Base-by-base conservation (phyloP, 2,113 vertebrate genomes). In the Spea multiplicata region DNA sequence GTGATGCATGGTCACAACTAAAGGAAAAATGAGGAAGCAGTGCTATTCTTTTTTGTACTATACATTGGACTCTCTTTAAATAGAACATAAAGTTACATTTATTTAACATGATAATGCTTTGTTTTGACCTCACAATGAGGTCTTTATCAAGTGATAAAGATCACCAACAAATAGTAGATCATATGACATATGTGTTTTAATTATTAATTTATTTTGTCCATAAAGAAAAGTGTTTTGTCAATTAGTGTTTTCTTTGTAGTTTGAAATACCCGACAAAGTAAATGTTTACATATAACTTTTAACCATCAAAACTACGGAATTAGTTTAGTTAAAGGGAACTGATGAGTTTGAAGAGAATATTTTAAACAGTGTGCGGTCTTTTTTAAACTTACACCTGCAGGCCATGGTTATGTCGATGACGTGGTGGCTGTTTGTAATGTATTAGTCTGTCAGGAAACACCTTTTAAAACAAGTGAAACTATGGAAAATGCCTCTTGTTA, bases 341-440 rank as follows among this genome's bases (percentile, higher is more conserved):
- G 7, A 53, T 53, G 50, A 17, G 30, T 71, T 53, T 52, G 46
- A 55, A 53, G 17, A 49, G 17, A 16, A 71, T 30, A 55, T 50
- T 4, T 16, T 17, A 70, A 71, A 52, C 16, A 55, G 30, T 71
- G 49, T 13, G 17, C 12, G 4, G n/a, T 13, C 46, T 70, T 70
- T 47, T 77, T 84, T 84, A 82, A 68, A 67, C 68, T 75, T 83
- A 69, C 88, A 90, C 88, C 85, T 89, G 87, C 82, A 88, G 66
- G 81, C 88, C 80, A 80, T 81, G 83, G 81, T 83, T 84, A 81
- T 86, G 71, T 75, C 83, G 50, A 72, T 84, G 76, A 83, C 85
- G 83, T 81, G 84, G 13, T 74, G 86, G 82, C 85, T 77, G 66
- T 77, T 82, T 86, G 73, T 80, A 86, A 86, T 86, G 85, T 84